phyloP scores from a whole-genome alignment of 37 sponge, comb jelly and placozoan species.

The Beroe ovata region DNA sequence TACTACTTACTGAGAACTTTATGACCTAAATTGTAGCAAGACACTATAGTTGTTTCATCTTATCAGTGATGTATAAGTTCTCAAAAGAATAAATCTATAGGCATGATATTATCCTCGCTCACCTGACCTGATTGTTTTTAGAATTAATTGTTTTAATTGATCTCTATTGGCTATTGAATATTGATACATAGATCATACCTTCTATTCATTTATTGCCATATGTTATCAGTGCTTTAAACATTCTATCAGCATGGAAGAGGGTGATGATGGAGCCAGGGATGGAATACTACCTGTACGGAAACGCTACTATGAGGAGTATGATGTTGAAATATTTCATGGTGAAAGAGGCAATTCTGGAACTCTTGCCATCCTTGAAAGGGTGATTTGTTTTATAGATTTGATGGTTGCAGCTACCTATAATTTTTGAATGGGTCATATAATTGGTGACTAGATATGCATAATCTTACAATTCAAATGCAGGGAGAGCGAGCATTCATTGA shows the following conservation, averaged over 20 bases:
- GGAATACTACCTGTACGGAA: neutral
- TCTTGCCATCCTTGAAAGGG: conserved; percentile 11
- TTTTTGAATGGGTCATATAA: no score
- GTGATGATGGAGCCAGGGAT: neutral
- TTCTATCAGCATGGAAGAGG: neutral
- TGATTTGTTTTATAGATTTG: no score
- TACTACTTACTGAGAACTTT: conserved; percentile 28
- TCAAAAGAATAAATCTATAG: no score
- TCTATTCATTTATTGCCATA: no score
- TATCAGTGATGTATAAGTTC: neutral
- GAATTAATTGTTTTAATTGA: no score
- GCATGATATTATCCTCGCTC: no score
- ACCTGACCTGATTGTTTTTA: no score
- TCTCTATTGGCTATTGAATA: no score
- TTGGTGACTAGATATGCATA: no score
- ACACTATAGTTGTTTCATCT: neutral
- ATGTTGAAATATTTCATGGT: conserved; percentile 14
- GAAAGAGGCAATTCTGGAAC: conserved; percentile 16
- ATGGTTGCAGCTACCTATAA: no score
- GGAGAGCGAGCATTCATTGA: conserved; percentile 30
- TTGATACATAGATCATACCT: no score
- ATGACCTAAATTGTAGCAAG: neutral
- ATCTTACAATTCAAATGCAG: neutral
- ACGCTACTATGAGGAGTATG: conserved; percentile 23
- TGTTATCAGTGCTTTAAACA: no score